Conservation (phyloP, 2,797 vertebrate genomes). For the Odontamblyopus rebecca region DNA sequence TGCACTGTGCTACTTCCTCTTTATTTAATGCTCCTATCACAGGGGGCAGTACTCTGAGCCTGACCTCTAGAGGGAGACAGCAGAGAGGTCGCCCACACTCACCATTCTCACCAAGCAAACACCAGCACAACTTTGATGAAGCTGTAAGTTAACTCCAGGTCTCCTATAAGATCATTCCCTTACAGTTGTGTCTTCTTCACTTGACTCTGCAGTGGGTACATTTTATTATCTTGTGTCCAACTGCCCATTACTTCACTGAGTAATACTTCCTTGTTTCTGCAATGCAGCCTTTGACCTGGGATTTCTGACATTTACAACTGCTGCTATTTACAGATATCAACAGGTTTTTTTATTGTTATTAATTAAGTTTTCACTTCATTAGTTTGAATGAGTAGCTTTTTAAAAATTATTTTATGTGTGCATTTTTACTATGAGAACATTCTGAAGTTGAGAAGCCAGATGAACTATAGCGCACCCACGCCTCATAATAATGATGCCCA, state of each 20-base stretch:
- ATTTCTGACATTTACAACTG: not conserved
- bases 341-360: too few relatives aligned
- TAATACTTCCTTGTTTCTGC: constrained; percentile 48
- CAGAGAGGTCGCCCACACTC: constrained; percentile 31
- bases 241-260: constrained; percentile 17
- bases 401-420: too few relatives aligned
- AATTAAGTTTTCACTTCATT: too few relatives aligned
- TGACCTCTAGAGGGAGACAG: constrained; percentile 62
- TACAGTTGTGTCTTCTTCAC: constrained; percentile 16
- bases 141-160: constrained; percentile 23
- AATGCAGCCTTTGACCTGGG: constrained; percentile 32
- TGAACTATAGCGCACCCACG: too few relatives aligned
- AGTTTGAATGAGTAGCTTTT: too few relatives aligned
- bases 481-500: too few relatives aligned
- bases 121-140: constrained; percentile 7
- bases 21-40: constrained; percentile 49
- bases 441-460: too few relatives aligned
- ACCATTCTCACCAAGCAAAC: constrained; percentile 16
- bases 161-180: constrained; percentile 19
- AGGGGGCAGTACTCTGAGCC: constrained; percentile 16
- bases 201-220: constrained; percentile 16
- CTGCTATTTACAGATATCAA: too few relatives aligned
- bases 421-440: too few relatives aligned
- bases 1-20: constrained; percentile 37
- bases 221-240: constrained; percentile 13